These are phyloP conservation scores for Saxidomus purpurata DNA, from an alignment of 1,140 invertebrate genomes.

Conservation along the genomic window DNA sequence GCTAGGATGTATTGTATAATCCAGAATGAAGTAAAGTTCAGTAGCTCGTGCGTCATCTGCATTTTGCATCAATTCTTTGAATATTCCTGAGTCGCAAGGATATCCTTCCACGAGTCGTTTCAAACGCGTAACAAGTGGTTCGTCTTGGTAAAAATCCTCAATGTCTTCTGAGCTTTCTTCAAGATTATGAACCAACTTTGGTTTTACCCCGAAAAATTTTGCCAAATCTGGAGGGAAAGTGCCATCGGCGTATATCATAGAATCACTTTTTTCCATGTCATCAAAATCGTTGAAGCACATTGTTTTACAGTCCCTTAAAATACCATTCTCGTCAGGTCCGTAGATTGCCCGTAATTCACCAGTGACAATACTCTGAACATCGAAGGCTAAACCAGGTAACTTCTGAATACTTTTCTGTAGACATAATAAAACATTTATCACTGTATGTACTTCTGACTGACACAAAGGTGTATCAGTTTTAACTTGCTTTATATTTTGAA, in stretches of 20 bases:
- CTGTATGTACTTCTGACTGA: background rate
- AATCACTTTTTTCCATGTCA: constrained; percentile 54
- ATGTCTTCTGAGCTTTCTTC: constrained; percentile 42
- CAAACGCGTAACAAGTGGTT: constrained; percentile 80
- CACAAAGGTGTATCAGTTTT: background rate
- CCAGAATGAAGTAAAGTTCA: constrained; percentile 82
- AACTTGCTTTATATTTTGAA: constrained; percentile 12
- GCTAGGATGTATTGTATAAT: constrained; percentile 72
- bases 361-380: constrained; percentile 1
- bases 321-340: constrained; percentile 69
- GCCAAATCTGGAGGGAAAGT: constrained; percentile 70
- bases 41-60: constrained; percentile 85
- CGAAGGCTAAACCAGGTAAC: background rate
- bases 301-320: constrained; percentile 48
- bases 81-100: constrained; percentile 77
- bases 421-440: background rate
- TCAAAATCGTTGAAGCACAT: constrained; percentile 75
- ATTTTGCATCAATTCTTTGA: constrained; percentile 87
- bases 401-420: background rate
- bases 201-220: constrained; percentile 72
- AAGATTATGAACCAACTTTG: constrained; percentile 68
- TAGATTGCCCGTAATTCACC: constrained; percentile 41
- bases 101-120: constrained; percentile 79
- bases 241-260: constrained; percentile 72
- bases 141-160: constrained; percentile 80